phyloP scores from a whole-genome alignment of 2,113 vertebrate species.

The Balaeniceps rex region DNA sequence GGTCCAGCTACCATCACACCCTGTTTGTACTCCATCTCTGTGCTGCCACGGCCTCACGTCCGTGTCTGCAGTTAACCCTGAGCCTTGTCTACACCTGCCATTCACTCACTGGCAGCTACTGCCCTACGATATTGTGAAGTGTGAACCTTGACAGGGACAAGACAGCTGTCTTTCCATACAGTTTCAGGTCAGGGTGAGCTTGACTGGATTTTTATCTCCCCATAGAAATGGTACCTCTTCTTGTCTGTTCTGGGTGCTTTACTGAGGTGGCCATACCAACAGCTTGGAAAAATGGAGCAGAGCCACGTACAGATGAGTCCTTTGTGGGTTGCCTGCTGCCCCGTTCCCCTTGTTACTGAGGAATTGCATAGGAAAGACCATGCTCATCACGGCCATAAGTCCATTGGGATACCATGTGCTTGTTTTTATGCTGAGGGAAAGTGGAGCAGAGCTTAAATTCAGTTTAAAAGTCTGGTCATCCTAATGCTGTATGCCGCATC shows the following conservation, averaged over 20 bases:
- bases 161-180: background rate
- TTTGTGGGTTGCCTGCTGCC: background rate
- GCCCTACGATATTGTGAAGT: background rate
- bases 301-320: background rate
- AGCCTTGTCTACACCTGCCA: background rate
- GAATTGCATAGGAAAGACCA: background rate
- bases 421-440: background rate
- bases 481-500: background rate
- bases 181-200: background rate
- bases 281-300: background rate
- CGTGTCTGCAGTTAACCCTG: background rate
- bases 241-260: background rate
- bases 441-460: background rate
- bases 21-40: background rate
- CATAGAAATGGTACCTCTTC: background rate
- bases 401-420: background rate
- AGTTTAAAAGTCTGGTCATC: background rate
- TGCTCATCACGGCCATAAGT: background rate
- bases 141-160: background rate
- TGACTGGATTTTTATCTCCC: background rate
- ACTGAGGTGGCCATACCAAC: background rate
- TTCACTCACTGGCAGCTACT: background rate
- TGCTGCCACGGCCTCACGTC: rapidly evolving
- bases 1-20: background rate
- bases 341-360: background rate